Evolutionary conservation across 2,797 vertebrate genomes (phyloP).

Genomic region (Labeo calbasu): DNA sequence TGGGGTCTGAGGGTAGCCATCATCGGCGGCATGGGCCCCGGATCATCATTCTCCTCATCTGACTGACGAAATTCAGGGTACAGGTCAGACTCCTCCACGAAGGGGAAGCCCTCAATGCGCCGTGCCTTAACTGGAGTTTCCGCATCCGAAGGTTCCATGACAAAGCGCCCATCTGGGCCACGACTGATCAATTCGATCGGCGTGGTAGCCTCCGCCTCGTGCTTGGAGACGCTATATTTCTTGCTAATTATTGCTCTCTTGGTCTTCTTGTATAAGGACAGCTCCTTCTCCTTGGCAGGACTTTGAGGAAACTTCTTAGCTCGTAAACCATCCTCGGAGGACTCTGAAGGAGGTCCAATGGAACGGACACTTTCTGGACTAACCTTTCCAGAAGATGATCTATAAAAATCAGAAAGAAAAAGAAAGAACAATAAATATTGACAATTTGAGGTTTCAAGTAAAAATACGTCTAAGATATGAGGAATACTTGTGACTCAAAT

Average conservation of each 20-base stretch:
- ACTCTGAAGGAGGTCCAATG: conserved; percentile 90
- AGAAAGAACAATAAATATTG: conserved; percentile 1
- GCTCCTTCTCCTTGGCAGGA: conserved; percentile 89
- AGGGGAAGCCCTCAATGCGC: conserved; percentile 96
- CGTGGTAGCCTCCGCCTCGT: conserved; percentile 82
- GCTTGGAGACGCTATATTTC: conserved; percentile 93
- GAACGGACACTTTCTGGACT: conserved; percentile 91
- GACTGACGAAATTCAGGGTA: conserved; percentile 99
- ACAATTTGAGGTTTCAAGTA: neutral
- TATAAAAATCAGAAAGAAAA: conserved; percentile 65
- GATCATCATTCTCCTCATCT: conserved; percentile 96
- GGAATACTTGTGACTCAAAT: neutral
- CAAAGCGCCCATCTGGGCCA: conserved; percentile 93
- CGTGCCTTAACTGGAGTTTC: conserved; percentile 88
- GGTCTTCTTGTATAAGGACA: conserved; percentile 97
- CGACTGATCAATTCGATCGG: conserved; percentile 93
- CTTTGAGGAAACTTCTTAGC: conserved; percentile 88
- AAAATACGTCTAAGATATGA: neutral
- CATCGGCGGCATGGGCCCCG: conserved; percentile 85
- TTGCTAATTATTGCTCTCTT: conserved; percentile 98
- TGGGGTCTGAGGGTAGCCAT: conserved; percentile 93
- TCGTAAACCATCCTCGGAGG: conserved; percentile 90
- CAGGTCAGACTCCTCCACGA: conserved; percentile 97
- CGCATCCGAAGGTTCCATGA: conserved; percentile 83
- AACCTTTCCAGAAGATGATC: conserved; percentile 95